phyloP scores from a whole-genome alignment of 2,113 vertebrate genomes.

The Saguinus midas region DNA sequence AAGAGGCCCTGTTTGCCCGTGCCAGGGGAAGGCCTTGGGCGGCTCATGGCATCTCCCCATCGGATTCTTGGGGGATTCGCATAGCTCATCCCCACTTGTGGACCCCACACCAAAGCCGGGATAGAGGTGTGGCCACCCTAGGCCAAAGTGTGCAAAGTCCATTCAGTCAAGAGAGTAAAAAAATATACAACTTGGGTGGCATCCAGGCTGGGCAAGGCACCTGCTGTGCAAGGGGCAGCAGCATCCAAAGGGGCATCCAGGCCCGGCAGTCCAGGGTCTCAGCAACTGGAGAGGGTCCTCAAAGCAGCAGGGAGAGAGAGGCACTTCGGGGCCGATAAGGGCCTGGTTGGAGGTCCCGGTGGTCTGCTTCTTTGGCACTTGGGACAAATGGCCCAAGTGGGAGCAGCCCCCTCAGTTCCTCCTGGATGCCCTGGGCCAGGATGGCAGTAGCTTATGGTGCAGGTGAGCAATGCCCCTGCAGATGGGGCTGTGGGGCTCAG shows the following conservation, averaged over 20 bases:
- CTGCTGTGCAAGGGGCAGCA: not conserved
- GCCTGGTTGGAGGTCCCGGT: not conserved
- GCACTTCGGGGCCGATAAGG: not conserved
- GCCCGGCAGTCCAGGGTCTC: not conserved
- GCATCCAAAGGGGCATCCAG: not conserved
- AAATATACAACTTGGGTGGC: conserved; percentile 59
- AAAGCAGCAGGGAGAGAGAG: conserved; percentile 9
- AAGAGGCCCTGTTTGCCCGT: not conserved
- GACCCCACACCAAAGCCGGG: not conserved
- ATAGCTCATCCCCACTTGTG: not conserved
- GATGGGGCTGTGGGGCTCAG: not conserved
- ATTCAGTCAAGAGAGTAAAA: conserved; percentile 52
- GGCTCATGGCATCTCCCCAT: not conserved
- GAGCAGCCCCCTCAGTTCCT: not conserved
- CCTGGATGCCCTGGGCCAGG: not conserved
- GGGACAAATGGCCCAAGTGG: not conserved
- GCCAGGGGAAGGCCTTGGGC: not conserved
- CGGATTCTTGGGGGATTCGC: not conserved
- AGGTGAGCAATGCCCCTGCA: not conserved
- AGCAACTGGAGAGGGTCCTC: not conserved
- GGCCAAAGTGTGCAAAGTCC: conserved; percentile 58
- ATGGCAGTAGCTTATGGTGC: conserved; percentile 51
- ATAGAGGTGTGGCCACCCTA: not conserved
- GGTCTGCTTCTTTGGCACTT: conserved; percentile 69
- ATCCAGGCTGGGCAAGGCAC: not conserved